Evolutionary conservation across 2,113 vertebrate species (phyloP).

Genomic region (Gobio gobio): DNA sequence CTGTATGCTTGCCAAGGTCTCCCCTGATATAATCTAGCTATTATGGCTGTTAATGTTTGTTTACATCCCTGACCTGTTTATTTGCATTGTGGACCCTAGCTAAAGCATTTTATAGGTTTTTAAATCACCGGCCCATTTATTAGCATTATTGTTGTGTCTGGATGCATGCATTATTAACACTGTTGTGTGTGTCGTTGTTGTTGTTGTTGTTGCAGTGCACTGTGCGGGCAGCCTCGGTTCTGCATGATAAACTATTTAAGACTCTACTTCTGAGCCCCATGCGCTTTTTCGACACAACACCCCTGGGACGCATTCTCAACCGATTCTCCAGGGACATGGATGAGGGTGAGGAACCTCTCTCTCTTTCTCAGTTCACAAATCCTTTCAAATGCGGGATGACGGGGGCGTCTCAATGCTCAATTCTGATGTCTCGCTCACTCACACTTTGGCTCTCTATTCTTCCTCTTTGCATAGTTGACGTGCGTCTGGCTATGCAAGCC

Average conservation of each 20-base stretch:
- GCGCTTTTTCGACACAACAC: constrained; percentile 83
- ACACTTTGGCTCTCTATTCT: constrained; percentile 19
- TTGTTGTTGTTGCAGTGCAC: constrained; percentile 74
- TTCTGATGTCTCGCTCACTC: constrained; percentile 23
- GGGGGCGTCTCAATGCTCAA: not conserved
- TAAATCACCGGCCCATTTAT: not conserved
- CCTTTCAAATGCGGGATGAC: constrained; percentile 13
- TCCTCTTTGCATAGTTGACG: constrained; percentile 73
- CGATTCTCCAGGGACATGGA: constrained; percentile 85
- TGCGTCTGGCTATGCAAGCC: constrained; percentile 78
- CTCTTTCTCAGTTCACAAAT: constrained; percentile 1
- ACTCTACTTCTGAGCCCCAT: constrained; percentile 78
- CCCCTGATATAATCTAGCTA: not conserved
- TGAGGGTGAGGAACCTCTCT: constrained; percentile 75
- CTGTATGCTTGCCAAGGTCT: constrained; percentile 1
- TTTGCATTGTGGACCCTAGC: constrained; percentile 37
- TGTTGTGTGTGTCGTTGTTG: constrained; percentile 1
- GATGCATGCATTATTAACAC: constrained; percentile 56
- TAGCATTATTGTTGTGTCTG: constrained; percentile 22
- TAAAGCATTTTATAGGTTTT: constrained; percentile 42
- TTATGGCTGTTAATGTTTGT: constrained; percentile 26
- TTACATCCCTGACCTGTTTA: constrained; percentile 32
- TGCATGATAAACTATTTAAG: constrained; percentile 80
- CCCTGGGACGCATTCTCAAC: constrained; percentile 82
- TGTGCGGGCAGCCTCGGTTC: constrained; percentile 76